A percentile compares a stretch with the other conserved stretches of the same genome.
These are phyloP conservation scores for Blastomussa wellsi DNA, from an alignment of 92 coral and sea anemone species.

Conservation along the genomic window DNA sequence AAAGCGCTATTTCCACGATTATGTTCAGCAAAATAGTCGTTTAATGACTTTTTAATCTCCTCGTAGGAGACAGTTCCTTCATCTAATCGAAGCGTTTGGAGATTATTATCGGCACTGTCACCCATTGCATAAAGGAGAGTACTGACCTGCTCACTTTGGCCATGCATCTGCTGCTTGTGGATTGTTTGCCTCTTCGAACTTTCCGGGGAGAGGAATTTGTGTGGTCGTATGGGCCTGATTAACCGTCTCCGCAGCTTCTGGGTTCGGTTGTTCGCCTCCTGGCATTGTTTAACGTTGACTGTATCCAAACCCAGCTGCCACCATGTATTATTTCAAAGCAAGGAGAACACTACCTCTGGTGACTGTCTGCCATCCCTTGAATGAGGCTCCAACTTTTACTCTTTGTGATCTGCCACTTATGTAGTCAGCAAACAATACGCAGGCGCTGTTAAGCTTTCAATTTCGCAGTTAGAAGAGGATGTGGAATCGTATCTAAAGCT, in stretches of 20 bases:
- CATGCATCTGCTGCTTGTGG: too few species aligned
- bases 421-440: slow-evolving; percentile 9
- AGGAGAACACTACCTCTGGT: too few species aligned
- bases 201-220: too few species aligned
- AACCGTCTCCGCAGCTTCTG: too few species aligned
- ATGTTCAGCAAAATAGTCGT: too few species aligned
- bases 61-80: too few species aligned
- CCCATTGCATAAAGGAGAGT: slow-evolving; percentile 74
- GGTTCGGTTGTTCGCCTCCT: slow-evolving; percentile 14
- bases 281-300: slow-evolving; percentile 8
- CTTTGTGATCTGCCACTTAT: slow-evolving; percentile 35
- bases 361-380: too few species aligned
- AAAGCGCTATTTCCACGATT: slow-evolving; percentile 48
- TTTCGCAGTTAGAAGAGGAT: slow-evolving; percentile 42
- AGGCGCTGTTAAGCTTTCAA: slow-evolving; percentile 32
- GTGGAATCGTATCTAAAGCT: slow-evolving; percentile 55
- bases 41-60: too few species aligned
- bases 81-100: too few species aligned
- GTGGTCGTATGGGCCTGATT: too few species aligned
- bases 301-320: slow-evolving; percentile 18
- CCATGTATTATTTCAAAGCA: slow-evolving; percentile 48
- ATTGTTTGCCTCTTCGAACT: too few species aligned
- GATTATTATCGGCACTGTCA: slow-evolving; percentile 74
- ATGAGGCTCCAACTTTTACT: slow-evolving; percentile 43
- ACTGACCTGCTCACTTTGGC: slow-evolving; percentile 65